Conservation (phyloP, 2,113 vertebrate species). For the Callionymus lyra region DNA sequence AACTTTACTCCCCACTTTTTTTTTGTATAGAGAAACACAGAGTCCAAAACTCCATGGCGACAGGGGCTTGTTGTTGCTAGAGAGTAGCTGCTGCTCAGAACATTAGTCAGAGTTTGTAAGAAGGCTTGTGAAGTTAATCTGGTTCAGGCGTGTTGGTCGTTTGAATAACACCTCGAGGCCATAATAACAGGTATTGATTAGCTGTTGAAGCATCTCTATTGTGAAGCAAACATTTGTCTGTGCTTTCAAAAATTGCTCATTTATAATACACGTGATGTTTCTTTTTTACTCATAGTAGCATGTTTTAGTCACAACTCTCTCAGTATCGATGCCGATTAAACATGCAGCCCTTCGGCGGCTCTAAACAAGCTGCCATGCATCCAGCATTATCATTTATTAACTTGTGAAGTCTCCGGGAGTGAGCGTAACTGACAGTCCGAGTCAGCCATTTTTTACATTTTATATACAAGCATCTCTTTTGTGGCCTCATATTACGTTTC, state of each 20-base stretch:
- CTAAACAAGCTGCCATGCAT: slow-evolving; percentile 17
- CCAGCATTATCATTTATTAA: slow-evolving; percentile 35
- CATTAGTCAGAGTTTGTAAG: slow-evolving; percentile 49
- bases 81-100: slow-evolving; percentile 46
- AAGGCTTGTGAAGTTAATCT: slow-evolving; percentile 34
- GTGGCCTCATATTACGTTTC: slow-evolving; percentile 9
- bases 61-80: slow-evolving; percentile 57
- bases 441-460: slow-evolving; percentile 15
- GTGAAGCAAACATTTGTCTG: neutral
- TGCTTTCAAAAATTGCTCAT: slow-evolving; percentile 11
- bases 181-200: slow-evolving; percentile 35
- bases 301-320: slow-evolving; percentile 17
- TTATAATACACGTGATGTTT: slow-evolving; percentile 9
- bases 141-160: neutral
- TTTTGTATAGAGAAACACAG: slow-evolving; percentile 51
- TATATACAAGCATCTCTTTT: slow-evolving; percentile 5
- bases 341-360: slow-evolving; percentile 27
- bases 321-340: slow-evolving; percentile 26
- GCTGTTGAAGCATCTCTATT: slow-evolving; percentile 12
- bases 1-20: slow-evolving; percentile 62
- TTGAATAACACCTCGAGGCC: slow-evolving; percentile 29
- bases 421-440: slow-evolving; percentile 9
- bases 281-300: slow-evolving; percentile 11
- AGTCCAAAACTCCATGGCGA: slow-evolving; percentile 36
- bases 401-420: slow-evolving; percentile 6